phyloP scores from a whole-genome alignment of 2,888 invertebrate species.

The Calameuta idolon region DNA sequence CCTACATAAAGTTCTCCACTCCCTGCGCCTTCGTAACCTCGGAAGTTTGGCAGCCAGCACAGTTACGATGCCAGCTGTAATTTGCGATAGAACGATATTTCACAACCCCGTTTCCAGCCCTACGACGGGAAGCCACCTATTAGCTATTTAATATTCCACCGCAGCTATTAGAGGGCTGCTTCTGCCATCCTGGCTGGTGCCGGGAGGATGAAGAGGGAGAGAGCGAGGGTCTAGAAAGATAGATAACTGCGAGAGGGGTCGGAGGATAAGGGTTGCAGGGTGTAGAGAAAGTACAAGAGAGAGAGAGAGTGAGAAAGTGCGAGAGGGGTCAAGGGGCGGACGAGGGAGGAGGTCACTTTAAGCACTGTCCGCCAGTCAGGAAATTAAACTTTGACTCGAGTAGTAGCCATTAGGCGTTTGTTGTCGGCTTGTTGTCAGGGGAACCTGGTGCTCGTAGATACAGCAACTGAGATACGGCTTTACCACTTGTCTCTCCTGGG shows the following conservation, averaged over 20 bases:
- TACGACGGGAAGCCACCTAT: conserved; percentile 12
- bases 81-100: not conserved
- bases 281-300: conserved; percentile 24
- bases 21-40: not conserved
- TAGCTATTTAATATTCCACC: conserved; percentile 30
- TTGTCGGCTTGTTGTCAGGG: conserved; percentile 62
- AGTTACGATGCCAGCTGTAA: not conserved
- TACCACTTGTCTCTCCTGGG: conserved; percentile 39
- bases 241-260: not conserved
- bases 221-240: not conserved
- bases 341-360: conserved; percentile 45
- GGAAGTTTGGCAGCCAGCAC: not conserved
- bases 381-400: conserved; percentile 64
- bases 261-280: conserved; percentile 3
- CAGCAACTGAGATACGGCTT: conserved; percentile 60
- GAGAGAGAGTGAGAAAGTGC: conserved; percentile 12
- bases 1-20: not conserved
- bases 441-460: conserved; percentile 58
- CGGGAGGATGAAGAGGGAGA: conserved; percentile 10
- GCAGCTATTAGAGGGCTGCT: conserved; percentile 24
- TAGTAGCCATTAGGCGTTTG: conserved; percentile 62
- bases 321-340: not conserved
- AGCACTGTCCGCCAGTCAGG: conserved; percentile 58
- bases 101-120: not conserved
- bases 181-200: conserved; percentile 14